Conservation (phyloP, 37 sponge, comb jelly and placozoan genomes). For the Eunapius fragilis region DNA sequence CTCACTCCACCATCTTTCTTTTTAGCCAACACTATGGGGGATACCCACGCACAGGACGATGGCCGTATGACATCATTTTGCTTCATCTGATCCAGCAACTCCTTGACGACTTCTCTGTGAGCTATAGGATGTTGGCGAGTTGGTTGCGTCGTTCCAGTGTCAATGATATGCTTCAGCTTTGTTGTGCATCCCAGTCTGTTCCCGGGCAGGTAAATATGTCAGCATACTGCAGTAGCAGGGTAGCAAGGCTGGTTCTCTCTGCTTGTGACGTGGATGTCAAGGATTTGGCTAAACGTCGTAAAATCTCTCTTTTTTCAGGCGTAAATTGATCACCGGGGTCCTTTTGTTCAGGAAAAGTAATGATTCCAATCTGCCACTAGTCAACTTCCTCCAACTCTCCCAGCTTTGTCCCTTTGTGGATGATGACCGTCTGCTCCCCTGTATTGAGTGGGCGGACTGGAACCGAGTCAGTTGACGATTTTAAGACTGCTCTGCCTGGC, state of each 20-base stretch:
- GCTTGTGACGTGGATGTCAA: neutral
- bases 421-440: neutral
- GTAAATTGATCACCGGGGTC: neutral
- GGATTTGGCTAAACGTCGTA: conserved; percentile 1
- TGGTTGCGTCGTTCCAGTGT: conserved; percentile 29
- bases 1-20: conserved; percentile 31
- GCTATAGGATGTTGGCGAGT: conserved; percentile 9
- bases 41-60: conserved; percentile 44
- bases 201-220: conserved; percentile 10
- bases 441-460: conserved; percentile 23
- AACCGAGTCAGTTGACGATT: neutral
- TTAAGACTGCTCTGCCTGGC: neutral
- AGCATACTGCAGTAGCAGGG: neutral
- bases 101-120: neutral
- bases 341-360: neutral
- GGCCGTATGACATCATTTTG: conserved; percentile 17
- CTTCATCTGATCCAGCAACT: conserved; percentile 31
- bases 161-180: conserved; percentile 12
- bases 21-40: conserved; percentile 37
- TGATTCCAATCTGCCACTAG: neutral
- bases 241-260: neutral
- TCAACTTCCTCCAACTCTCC: neutral
- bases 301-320: neutral
- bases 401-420: neutral
- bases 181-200: conserved; percentile 8